A percentile compares a stretch with the other conserved stretches of the same genome.
Evolutionary conservation across 92 coral and sea anemone genomes (phyloP).

Genomic region (Zoanthus gigantus): DNA sequence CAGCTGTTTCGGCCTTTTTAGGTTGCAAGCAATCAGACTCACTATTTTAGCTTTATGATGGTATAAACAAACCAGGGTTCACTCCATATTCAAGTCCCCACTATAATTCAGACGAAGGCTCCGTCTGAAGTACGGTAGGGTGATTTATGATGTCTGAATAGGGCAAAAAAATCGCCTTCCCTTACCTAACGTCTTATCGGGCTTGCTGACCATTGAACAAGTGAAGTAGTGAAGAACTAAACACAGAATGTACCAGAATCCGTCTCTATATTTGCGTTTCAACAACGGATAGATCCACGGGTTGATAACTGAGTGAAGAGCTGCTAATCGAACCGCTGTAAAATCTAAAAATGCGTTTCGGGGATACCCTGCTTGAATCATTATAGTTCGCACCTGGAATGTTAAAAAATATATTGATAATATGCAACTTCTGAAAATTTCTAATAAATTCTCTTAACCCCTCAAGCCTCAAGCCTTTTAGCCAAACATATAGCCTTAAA

Average conservation of each 20-base stretch:
- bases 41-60: no score
- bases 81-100: no score
- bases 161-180: background rate
- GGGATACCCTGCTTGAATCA: constrained; percentile 88
- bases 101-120: no score
- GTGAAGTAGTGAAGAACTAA: constrained; percentile 74
- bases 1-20: no score
- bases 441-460: no score
- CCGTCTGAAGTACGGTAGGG: no score
- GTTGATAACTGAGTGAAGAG: constrained; percentile 87
- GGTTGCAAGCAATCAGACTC: no score
- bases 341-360: constrained; percentile 86
- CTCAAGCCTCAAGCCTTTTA: no score
- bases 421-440: background rate
- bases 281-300: constrained; percentile 94
- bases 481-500: no score
- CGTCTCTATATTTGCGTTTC: constrained; percentile 93
- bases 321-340: constrained; percentile 87
- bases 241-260: constrained; percentile 85
- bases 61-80: no score
- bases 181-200: constrained; percentile 77
- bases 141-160: no score
- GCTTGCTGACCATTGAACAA: constrained; percentile 78
- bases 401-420: background rate
- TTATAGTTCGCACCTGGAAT: constrained; percentile 76